Conservation (phyloP, 2,888 invertebrate species). For the Aspidiotus rigidus region DNA sequence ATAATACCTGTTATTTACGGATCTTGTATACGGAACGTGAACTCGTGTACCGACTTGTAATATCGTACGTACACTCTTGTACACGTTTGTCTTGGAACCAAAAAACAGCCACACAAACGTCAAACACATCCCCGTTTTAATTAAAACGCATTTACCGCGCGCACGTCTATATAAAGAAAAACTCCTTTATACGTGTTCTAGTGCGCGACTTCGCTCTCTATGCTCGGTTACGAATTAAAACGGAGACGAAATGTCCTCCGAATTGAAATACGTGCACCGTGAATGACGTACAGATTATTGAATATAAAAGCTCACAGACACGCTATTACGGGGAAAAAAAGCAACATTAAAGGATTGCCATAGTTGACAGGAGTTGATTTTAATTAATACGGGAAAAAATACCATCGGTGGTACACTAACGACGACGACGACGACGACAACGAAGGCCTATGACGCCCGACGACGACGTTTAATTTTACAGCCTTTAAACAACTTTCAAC, state of each 20-base stretch:
- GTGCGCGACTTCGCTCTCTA: neutral
- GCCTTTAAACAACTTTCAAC: constrained; percentile 33
- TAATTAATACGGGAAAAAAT: constrained; percentile 31
- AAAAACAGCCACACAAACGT: neutral
- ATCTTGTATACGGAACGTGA: too few species aligned
- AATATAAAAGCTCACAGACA: constrained; percentile 4
- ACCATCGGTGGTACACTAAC: neutral
- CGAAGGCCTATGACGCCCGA: neutral
- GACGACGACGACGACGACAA: constrained; percentile 16
- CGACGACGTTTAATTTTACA: constrained; percentile 32
- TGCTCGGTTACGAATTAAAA: neutral
- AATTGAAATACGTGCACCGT: constrained; percentile 2
- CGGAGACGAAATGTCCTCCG: neutral
- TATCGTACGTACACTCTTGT: neutral
- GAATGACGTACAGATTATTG: constrained; percentile 4
- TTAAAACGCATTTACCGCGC: constrained; percentile 4
- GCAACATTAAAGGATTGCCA: constrained; percentile 23
- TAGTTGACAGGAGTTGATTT: constrained; percentile 32
- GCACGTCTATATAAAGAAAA: neutral
- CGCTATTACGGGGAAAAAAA: neutral
- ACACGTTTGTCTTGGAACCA: neutral
- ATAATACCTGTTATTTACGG: too few species aligned
- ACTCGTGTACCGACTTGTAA: too few species aligned
- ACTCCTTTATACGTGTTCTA: neutral
- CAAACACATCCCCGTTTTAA: constrained; percentile 4